phyloP scores from a whole-genome alignment of 2,797 vertebrate genomes.

The Poeciliopsis paucimaculata region DNA sequence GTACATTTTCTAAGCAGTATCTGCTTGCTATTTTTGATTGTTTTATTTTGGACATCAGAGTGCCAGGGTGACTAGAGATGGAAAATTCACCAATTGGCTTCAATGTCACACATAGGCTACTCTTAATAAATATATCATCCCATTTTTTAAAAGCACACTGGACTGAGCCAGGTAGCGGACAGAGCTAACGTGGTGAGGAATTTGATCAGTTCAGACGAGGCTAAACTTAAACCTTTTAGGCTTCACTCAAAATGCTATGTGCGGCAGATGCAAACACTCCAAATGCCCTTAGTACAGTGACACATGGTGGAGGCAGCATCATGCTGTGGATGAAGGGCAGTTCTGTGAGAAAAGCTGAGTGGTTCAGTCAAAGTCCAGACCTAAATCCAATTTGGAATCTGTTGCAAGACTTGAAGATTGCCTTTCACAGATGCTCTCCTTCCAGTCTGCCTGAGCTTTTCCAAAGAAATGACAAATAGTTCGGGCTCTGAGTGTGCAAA shows the following conservation, averaged over 20 bases:
- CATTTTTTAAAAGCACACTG: not conserved
- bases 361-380: constrained; percentile 1
- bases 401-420: not conserved
- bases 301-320: not conserved
- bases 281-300: not conserved
- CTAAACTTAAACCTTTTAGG: not conserved
- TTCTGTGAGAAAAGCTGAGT: not conserved
- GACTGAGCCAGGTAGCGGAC: not conserved
- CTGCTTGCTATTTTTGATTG: not conserved
- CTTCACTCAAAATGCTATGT: not conserved
- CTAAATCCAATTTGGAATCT: not conserved
- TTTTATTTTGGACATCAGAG: not conserved
- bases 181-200: not conserved
- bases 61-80: not conserved
- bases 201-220: not conserved
- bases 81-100: not conserved
- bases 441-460: not conserved
- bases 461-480: not conserved
- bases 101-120: not conserved
- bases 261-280: not conserved
- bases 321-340: not conserved
- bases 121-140: not conserved
- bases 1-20: not conserved
- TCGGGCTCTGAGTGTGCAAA: not conserved
- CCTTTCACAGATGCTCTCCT: not conserved